phyloP scores from a whole-genome alignment of 2,113 vertebrate genomes.

The Crotalus helleri region DNA sequence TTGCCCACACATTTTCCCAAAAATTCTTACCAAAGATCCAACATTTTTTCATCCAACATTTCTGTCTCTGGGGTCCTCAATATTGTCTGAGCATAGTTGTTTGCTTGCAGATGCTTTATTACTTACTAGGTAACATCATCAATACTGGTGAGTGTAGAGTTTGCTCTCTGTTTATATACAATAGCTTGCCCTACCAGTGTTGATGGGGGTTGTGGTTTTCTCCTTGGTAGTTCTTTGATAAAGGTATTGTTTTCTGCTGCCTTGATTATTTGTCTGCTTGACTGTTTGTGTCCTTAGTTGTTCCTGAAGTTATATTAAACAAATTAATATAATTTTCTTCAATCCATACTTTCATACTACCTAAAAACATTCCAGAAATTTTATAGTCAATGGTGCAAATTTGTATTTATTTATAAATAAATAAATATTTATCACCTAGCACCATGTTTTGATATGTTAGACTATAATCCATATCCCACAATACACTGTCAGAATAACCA shows the following conservation, averaged over 20 bases:
- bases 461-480: neutral
- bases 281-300: neutral
- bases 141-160: neutral
- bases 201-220: neutral
- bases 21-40: neutral
- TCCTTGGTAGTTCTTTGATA: neutral
- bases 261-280: neutral
- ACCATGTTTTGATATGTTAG: neutral
- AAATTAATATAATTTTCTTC: neutral
- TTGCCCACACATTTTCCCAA: neutral
- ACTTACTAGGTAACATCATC: neutral
- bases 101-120: neutral
- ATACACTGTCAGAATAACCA: neutral
- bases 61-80: neutral
- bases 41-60: neutral
- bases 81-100: neutral
- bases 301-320: neutral
- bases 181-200: neutral
- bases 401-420: neutral
- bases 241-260: neutral
- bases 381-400: neutral
- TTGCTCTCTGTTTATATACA: neutral
- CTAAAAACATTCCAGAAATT: neutral
- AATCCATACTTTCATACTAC: neutral
- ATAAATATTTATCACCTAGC: neutral